Evolutionary conservation across 1,140 invertebrate genomes (phyloP).

Genomic region (Phymastichus coffea): DNA sequence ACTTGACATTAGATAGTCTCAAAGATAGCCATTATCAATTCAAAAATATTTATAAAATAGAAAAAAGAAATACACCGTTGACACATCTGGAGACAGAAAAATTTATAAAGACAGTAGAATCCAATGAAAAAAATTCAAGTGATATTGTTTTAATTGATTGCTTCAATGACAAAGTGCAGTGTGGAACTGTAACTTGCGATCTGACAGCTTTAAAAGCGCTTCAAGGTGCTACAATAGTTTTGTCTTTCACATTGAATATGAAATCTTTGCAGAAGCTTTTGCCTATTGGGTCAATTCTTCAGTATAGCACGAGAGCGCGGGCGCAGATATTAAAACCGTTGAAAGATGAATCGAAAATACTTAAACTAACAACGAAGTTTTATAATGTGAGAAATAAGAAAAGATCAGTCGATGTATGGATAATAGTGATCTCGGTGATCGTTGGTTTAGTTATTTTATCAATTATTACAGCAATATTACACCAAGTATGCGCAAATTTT

Average conservation of each 20-base stretch:
- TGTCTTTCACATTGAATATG: constrained; percentile 32
- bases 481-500: constrained; percentile 34
- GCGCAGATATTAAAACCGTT: neutral
- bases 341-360: neutral
- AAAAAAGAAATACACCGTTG: no score
- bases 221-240: constrained; percentile 34
- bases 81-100: no score
- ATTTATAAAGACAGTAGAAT: no score
- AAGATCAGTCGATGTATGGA: constrained; percentile 39
- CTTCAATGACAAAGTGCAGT: constrained; percentile 28
- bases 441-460: constrained; percentile 44
- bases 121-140: neutral
- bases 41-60: no score
- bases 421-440: constrained; percentile 42
- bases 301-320: neutral
- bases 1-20: neutral
- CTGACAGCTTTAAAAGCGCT: constrained; percentile 30
- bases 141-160: constrained; percentile 36
- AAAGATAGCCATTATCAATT: no score
- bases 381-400: constrained; percentile 31
- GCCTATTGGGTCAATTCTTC: neutral
- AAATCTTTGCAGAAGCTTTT: constrained; percentile 28
- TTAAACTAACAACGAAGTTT: constrained; percentile 42
- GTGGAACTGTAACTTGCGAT: constrained; percentile 31
- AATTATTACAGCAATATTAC: constrained; percentile 38